Evolutionary conservation across 2,888 invertebrate genomes (phyloP).

Genomic region (Anoplius nigerrimus): DNA sequence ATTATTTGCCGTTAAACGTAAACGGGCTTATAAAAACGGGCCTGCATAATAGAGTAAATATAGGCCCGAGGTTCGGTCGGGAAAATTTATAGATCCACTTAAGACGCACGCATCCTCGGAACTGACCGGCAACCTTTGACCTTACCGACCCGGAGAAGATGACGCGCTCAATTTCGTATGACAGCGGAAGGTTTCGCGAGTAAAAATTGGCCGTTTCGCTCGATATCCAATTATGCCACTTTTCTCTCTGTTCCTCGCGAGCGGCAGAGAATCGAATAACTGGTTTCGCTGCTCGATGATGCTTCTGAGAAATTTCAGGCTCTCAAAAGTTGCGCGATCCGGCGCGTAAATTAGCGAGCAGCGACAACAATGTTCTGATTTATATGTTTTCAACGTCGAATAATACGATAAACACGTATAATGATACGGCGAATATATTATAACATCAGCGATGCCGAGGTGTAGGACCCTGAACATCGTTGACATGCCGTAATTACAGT

Average conservation of each 20-base stretch:
- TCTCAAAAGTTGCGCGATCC: too few relatives aligned
- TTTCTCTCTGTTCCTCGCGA: neutral
- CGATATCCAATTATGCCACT: neutral
- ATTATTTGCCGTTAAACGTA: conserved; percentile 74
- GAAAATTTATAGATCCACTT: conserved; percentile 73
- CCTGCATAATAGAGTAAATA: conserved; percentile 75
- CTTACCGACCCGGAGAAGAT: conserved; percentile 13
- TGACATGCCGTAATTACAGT: too few relatives aligned
- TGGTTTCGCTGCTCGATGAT: neutral
- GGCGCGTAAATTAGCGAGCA: too few relatives aligned
- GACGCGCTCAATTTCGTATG: neutral
- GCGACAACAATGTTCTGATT: too few relatives aligned
- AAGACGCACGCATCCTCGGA: conserved; percentile 30
- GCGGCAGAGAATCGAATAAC: neutral
- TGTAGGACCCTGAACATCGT: too few relatives aligned
- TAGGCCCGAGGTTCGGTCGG: conserved; percentile 65
- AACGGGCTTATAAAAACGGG: conserved; percentile 68
- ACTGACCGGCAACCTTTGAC: conserved; percentile 57
- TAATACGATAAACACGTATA: too few relatives aligned
- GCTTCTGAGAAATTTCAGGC: too few relatives aligned
- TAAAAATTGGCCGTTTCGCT: neutral
- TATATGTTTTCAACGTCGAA: too few relatives aligned
- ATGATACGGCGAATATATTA: too few relatives aligned
- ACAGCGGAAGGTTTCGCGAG: conserved; percentile 1
- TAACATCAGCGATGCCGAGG: too few relatives aligned